These are phyloP conservation scores for Chelonoidis abingdonii DNA, from an alignment of 2,113 vertebrate species.

Conservation along the genomic window DNA sequence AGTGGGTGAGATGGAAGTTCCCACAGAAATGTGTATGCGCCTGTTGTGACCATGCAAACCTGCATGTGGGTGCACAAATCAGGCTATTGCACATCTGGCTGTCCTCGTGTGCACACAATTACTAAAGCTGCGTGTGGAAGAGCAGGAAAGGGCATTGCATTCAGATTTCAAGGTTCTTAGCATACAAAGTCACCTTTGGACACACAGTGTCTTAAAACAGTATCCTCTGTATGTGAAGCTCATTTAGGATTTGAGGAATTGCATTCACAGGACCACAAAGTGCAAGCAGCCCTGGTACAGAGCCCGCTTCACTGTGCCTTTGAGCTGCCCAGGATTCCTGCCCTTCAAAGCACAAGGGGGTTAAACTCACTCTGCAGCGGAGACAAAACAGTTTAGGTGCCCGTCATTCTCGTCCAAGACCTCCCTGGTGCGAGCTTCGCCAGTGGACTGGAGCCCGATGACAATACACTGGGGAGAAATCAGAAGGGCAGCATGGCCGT, in stretches of 20 bases:
- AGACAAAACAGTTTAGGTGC: conserved; percentile 93
- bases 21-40: neutral
- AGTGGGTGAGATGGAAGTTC: neutral
- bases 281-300: neutral
- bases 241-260: rapidly evolving
- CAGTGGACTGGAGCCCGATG: conserved; percentile 96
- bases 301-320: neutral
- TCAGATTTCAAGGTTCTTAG: neutral
- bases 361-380: conserved; percentile 92
- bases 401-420: conserved; percentile 96
- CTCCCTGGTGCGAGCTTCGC: conserved; percentile 95
- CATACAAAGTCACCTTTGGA: neutral
- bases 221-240: neutral
- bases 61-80: neutral
- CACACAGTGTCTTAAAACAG: rapidly evolving
- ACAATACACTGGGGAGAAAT: conserved; percentile 87
- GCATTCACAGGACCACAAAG: neutral
- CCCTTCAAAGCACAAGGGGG: neutral
- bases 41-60: neutral
- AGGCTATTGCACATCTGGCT: neutral
- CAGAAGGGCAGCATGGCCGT: neutral
- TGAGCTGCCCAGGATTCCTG: neutral
- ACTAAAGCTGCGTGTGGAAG: neutral
- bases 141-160: neutral
- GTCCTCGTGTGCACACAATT: rapidly evolving